Evolutionary conservation across 2,113 vertebrate genomes (phyloP), one percentile per base, ranked within the genome.

Genomic region (Xenopus borealis): DNA sequence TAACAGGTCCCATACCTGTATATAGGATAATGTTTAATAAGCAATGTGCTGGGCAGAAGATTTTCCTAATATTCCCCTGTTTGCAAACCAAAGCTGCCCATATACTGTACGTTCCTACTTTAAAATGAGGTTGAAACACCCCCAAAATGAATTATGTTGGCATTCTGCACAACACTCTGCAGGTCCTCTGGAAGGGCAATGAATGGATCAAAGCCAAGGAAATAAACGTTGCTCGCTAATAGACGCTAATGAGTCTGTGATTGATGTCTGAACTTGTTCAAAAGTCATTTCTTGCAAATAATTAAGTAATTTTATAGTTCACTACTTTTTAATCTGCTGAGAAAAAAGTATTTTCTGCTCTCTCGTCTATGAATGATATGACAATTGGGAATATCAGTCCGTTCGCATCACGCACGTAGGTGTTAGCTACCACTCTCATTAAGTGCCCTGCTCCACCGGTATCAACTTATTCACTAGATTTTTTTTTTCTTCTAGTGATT

Each of bases 281-380:
- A 62, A 76, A 76, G 73, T 76, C 66, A 69, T 76, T 76, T 69
- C 73, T 76, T 50, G 73, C 66, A 76, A 69, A 76, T 76, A 76
- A 76, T 76, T 76, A 76, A 76, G 66, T 47, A 76, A 76, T 76
- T 76, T 76, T 76, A 76, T 76, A 76, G 73, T 69, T 76, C 66
- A 76, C 65, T 76, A 76, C 73, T 76, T 76, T 59, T 69, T 73
- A 69, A 76, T 76, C 69, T 76, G 66, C 58, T 55, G 58, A 69
- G 69, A 76, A 76, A 63, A 63, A 52, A 27, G 50, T 27, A 44
- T 44, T 27, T 63, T 55, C 66, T 20, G 33, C 47, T n/a, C 58
- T 46, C 55, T 23, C 27, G 23, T 76, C 58, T 68, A 46, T 63
- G 66, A 69, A 69, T 69, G 58, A 64, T 66, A 66, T 63, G 66